phyloP scores from a whole-genome alignment of 1,140 invertebrate species.

The Drosophila subpulchrella region DNA sequence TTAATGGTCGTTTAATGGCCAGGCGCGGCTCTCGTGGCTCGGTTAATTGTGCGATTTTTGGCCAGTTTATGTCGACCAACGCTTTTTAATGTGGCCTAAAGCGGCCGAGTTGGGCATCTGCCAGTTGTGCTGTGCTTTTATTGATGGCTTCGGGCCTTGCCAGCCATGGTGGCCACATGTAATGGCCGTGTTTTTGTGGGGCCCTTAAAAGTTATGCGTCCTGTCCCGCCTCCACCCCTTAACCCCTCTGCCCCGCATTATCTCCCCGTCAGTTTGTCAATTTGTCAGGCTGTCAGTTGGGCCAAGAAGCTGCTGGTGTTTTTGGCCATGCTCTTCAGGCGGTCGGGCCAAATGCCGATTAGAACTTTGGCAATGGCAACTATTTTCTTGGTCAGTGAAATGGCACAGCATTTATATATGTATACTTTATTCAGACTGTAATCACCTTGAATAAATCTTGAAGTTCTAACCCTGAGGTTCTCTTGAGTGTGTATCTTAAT shows the following conservation, averaged over 20 bases:
- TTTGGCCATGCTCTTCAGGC: slow-evolving; percentile 8
- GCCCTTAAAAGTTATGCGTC: slow-evolving; percentile 71
- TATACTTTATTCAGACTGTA: neutral
- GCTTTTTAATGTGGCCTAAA: slow-evolving; percentile 61
- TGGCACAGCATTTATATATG: slow-evolving; percentile 1
- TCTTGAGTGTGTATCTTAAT: neutral
- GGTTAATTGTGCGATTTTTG: slow-evolving; percentile 79
- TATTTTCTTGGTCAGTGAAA: slow-evolving; percentile 3
- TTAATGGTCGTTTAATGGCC: slow-evolving; percentile 72
- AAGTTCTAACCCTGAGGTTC: neutral
- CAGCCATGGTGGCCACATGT: slow-evolving; percentile 66
- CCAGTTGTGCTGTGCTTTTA: slow-evolving; percentile 58
- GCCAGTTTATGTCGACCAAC: slow-evolving; percentile 66
- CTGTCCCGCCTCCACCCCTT: neutral
- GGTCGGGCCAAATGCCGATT: slow-evolving; percentile 8
- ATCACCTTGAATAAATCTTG: neutral
- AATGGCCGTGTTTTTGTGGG: slow-evolving; percentile 72
- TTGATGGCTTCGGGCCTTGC: slow-evolving; percentile 68
- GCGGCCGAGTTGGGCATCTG: slow-evolving; percentile 1
- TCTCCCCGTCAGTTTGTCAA: slow-evolving; percentile 49
- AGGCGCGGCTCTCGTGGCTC: slow-evolving; percentile 43
- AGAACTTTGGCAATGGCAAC: slow-evolving; percentile 24
- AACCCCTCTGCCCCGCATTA: neutral
- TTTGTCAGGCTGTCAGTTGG: slow-evolving; percentile 51
- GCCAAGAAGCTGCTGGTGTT: neutral